Evolutionary conservation across 1,140 invertebrate genomes (phyloP).

Genomic region (Liolophura sinensis): DNA sequence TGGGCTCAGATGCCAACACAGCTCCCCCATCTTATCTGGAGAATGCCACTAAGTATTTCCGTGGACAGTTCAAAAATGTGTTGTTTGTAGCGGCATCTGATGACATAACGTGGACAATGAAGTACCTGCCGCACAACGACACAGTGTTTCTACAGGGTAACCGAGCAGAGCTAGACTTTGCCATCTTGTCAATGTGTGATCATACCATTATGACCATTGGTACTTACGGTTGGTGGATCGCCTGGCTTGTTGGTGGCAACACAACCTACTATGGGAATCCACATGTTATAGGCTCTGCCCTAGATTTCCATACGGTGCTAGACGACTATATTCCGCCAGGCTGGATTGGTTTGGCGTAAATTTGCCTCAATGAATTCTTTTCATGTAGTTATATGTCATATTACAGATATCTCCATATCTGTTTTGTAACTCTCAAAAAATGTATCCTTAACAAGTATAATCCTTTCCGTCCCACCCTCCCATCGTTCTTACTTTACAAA

Average conservation of each 20-base stretch:
- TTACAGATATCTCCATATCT: too few species aligned
- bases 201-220: slow-evolving; percentile 45
- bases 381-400: too few species aligned
- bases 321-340: too few species aligned
- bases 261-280: slow-evolving; percentile 33
- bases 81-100: slow-evolving; percentile 40
- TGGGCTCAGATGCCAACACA: slow-evolving; percentile 6
- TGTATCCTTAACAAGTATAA: too few species aligned
- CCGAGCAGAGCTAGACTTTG: slow-evolving; percentile 39
- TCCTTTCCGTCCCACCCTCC: too few species aligned
- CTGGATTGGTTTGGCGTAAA: too few species aligned
- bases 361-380: too few species aligned
- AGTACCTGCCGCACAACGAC: neutral
- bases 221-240: slow-evolving; percentile 50
- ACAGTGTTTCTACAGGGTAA: too few species aligned
- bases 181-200: slow-evolving; percentile 39
- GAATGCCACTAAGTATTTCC: slow-evolving; percentile 26
- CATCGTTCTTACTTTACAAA: too few species aligned
- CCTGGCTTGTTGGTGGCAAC: slow-evolving; percentile 41
- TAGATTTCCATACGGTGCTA: too few species aligned
- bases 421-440: too few species aligned
- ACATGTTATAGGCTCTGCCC: too few species aligned
- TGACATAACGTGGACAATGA: slow-evolving; percentile 28
- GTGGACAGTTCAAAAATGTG: slow-evolving; percentile 18
- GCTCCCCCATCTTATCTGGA: slow-evolving; percentile 22